Evolutionary conservation across 2,113 vertebrate species (phyloP).

Genomic region (Scopus umbretta): DNA sequence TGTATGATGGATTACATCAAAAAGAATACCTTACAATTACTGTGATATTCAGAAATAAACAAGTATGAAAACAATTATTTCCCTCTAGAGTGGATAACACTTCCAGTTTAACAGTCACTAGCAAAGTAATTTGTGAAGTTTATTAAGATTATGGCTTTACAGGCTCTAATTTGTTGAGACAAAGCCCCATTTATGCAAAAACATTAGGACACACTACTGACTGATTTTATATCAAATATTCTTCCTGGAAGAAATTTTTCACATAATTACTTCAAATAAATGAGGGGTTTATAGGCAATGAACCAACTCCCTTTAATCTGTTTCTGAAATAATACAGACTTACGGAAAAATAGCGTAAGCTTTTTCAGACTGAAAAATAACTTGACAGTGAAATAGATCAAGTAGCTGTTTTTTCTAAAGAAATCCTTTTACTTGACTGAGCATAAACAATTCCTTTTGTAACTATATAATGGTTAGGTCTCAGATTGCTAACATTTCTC

Average conservation of each 20-base stretch:
- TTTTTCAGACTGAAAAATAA: neutral
- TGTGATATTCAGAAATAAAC: slow-evolving; percentile 34
- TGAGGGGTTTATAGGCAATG: slow-evolving; percentile 14
- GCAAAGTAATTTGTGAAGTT: slow-evolving; percentile 46
- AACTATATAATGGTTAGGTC: neutral
- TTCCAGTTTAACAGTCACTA: slow-evolving; percentile 28
- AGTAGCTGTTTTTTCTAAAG: neutral
- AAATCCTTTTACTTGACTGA: neutral
- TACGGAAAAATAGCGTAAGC: neutral
- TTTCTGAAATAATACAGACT: neutral
- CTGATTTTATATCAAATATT: slow-evolving; percentile 33
- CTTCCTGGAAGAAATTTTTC: slow-evolving; percentile 26
- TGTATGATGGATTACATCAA: neutral
- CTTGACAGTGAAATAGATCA: neutral
- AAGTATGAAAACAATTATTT: slow-evolving; percentile 26
- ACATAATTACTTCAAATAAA: slow-evolving; percentile 55
- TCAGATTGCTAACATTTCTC: neutral
- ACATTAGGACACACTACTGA: neutral
- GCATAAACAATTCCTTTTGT: neutral
- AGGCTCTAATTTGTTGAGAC: slow-evolving; percentile 46
- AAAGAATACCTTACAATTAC: slow-evolving; percentile 2
- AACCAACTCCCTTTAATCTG: slow-evolving; percentile 14
- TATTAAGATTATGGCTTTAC: slow-evolving; percentile 47
- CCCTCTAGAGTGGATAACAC: slow-evolving; percentile 9
- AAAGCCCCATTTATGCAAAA: slow-evolving; percentile 36